Base-by-base conservation (phyloP, 2,888 invertebrate species). In the Linyphia triangularis region DNA sequence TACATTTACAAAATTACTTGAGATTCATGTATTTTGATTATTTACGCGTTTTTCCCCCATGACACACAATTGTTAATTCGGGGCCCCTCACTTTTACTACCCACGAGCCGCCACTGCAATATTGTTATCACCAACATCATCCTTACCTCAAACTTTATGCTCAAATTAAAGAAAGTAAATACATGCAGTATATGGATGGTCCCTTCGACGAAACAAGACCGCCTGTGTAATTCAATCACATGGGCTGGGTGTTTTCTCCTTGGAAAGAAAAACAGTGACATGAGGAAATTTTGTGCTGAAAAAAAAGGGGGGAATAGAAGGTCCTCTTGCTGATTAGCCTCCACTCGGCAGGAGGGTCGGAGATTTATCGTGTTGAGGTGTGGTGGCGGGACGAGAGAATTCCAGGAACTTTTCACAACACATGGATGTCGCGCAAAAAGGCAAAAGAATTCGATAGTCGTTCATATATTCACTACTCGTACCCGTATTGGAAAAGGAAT, bases 171-270 rank as follows among this genome's bases (percentile, higher is more conserved):
- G n/a, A n/a, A n/a, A n/a, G n/a, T n/a, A n/a, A n/a, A n/a, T n/a
- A n/a, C n/a, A n/a, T n/a, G n/a, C 72, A 82, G 9, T 82, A 9
- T 28, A 30, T 4, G 4, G 26, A 59, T 28, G 24, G 43, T 9
- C 72, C 82, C 82, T 24, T 9, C 26, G n/a, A n/a, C 19, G 19
- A 26, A 16, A 30, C 30, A 33, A 51, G 33, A 61, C 37, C 82
- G 59, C 43, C 81, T 63, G 81, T 88, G 86, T 88, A 88, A 88
- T 88, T 81, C 70, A 88, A 88, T 88, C 86, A 88, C 86, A 65
- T 81, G 79, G 81, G 75, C 43, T 75, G 86, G 86, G 81, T 88
- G 63, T 67, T 85, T 82, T 82, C 63, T 72, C 28, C 61, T 63
- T 28, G 59, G 28, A 67, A 77, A 77, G 59, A 85, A 77, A 84